These are phyloP conservation scores for Andrena camellia DNA, from an alignment of 2,888 invertebrate genomes.

Conservation along the genomic window DNA sequence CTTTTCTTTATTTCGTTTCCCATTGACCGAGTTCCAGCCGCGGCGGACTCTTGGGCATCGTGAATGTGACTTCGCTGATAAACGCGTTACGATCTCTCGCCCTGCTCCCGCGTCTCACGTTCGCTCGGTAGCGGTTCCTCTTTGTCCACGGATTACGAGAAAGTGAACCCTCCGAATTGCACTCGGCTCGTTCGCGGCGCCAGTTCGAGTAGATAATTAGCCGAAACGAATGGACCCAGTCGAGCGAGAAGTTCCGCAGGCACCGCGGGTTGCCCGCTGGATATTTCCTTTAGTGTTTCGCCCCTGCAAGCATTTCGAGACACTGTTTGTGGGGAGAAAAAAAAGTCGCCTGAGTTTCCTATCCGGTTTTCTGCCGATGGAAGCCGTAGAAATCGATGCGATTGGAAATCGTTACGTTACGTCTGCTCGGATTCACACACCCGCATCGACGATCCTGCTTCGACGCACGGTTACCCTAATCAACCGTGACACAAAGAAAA, in stretches of 20 bases:
- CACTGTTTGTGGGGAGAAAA: neutral
- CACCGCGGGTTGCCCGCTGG: neutral
- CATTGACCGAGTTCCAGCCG: conserved; percentile 45
- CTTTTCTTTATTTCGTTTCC: conserved; percentile 12
- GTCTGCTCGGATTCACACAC: too few relatives aligned
- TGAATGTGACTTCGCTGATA: conserved; percentile 56
- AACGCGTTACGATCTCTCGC: conserved; percentile 49
- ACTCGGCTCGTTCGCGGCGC: conserved; percentile 7
- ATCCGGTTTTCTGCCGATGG: neutral
- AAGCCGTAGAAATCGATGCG: neutral
- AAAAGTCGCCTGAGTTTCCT: neutral
- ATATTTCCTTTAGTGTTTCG: neutral
- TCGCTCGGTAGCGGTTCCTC: conserved; percentile 13
- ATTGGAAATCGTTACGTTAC: too few relatives aligned
- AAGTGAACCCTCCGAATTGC: conserved; percentile 30
- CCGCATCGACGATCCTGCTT: neutral
- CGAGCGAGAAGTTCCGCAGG: conserved; percentile 9
- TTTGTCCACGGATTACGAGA: conserved; percentile 30
- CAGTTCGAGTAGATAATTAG: conserved; percentile 21
- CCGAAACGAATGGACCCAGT: neutral
- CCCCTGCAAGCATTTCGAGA: neutral
- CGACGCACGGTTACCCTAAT: neutral
- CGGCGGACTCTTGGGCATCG: conserved; percentile 44
- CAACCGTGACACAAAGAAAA: neutral
- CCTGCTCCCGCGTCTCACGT: conserved; percentile 18